Base-by-base conservation (phyloP, 2,113 vertebrate species). In the Ailurus styani region DNA sequence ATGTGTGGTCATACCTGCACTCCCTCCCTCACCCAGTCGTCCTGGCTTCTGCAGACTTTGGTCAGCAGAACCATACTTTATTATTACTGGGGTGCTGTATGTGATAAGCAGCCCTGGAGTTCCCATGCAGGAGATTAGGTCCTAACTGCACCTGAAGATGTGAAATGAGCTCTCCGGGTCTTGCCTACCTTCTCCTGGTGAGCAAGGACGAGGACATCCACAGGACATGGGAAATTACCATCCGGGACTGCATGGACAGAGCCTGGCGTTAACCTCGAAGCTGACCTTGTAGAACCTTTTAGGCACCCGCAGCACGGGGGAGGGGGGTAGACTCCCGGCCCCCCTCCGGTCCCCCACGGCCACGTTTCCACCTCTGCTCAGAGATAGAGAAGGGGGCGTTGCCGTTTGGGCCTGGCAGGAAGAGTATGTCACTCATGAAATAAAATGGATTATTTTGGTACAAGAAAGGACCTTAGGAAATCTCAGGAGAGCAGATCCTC, bases 291-390 rank as follows among this genome's bases (percentile, higher is more conserved):
- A 6, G 42, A 20, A n/a, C 31, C 6, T 7, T 73, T 18, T 14
- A 4, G 42, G 75, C 47, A 21, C 2, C 55, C 21, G 8, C 4
- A 4, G 21, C 6, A 5, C 60, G 17, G 7, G 3, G 2, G 21
- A 21, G 7, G 3, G 2, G 21, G 3, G 7, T 1, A 1, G 27
- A 29, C 31, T 27, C 14, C 14, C 6, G 5, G 5, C 68, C 27
- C 40, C 2, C 2, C 37, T 42, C 18, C 1, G 1, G 7, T 31
- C 27, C 27, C 42, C 4, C 40, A 42, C 14, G 8, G 66, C 66
- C 34, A 68, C 18, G 5, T 18, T 11, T 18, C 9, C 2, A 0
- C 3, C 7, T 34, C 78, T 85, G 42, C 55, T 84, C 34, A 4
- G 0, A 87, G 18, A 20, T 3, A 20, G 34, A 54, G 62, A 27